phyloP scores from a whole-genome alignment of 1,140 invertebrate species.

The Thaumatotibia leucotreta region DNA sequence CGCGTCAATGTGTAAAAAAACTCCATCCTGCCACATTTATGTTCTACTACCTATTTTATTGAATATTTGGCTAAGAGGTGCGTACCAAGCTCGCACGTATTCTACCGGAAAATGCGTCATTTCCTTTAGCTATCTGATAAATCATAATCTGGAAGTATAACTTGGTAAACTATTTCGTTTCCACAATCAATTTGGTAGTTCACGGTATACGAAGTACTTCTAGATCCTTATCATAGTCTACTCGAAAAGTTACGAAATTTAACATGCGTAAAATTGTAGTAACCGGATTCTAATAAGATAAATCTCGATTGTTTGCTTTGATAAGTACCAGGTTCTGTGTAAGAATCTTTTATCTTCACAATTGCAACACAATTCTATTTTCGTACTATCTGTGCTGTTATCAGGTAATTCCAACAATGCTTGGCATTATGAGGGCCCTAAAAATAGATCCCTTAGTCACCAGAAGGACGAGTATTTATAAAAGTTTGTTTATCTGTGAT shows the following conservation, averaged over 20 bases:
- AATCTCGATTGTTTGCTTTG: neutral
- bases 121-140: neutral
- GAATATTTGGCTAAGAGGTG: neutral
- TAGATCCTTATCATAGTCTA: too few species aligned
- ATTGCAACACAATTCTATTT: neutral
- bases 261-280: neutral
- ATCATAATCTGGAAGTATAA: neutral
- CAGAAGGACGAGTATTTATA: neutral
- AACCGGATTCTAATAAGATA: neutral
- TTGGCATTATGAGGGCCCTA: neutral
- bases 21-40: too few species aligned
- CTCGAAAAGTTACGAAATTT: neutral
- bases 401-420: neutral
- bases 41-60: neutral
- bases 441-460: conserved; percentile 8
- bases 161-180: neutral
- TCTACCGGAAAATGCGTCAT: neutral
- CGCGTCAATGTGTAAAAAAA: too few species aligned
- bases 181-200: neutral
- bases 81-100: neutral
- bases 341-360: neutral
- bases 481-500: neutral
- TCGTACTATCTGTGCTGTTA: neutral
- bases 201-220: neutral
- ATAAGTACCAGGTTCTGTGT: neutral